phyloP scores from a whole-genome alignment of 2,113 vertebrate species.

The Pelobates fuscus region DNA sequence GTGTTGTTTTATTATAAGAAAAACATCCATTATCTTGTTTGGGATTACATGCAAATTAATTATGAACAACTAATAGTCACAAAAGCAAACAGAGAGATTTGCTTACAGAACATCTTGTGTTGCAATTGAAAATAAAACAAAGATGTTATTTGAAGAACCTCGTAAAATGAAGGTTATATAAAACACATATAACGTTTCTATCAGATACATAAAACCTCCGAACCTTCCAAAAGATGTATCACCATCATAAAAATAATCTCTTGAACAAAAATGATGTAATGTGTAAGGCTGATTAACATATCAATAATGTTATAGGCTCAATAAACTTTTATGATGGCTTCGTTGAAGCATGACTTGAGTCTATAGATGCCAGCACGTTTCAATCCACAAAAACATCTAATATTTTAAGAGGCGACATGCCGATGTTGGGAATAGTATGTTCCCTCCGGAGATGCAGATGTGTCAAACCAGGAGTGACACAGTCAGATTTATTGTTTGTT shows the following conservation, averaged over 20 bases:
- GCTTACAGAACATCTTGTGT: neutral
- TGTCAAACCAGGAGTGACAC: neutral
- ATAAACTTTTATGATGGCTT: conserved; percentile 58
- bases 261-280: conserved; percentile 50
- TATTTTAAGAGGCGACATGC: conserved; percentile 51
- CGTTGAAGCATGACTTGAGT: conserved; percentile 51
- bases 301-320: conserved; percentile 47
- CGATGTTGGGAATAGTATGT: neutral
- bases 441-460: neutral
- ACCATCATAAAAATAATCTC: conserved; percentile 53
- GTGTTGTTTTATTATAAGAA: no score
- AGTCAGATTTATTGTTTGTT: neutral
- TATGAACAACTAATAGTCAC: neutral
- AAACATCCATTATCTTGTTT: no score
- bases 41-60: neutral
- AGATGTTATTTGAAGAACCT: neutral
- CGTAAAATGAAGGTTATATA: conserved; percentile 20
- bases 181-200: neutral
- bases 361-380: conserved; percentile 41
- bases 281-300: conserved; percentile 57
- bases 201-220: conserved; percentile 39
- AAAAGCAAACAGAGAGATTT: neutral
- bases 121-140: neutral
- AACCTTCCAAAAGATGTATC: conserved; percentile 47
- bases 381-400: conserved; percentile 15